Conservation (phyloP, 2,113 vertebrate genomes). For the Ondatra zibethicus region DNA sequence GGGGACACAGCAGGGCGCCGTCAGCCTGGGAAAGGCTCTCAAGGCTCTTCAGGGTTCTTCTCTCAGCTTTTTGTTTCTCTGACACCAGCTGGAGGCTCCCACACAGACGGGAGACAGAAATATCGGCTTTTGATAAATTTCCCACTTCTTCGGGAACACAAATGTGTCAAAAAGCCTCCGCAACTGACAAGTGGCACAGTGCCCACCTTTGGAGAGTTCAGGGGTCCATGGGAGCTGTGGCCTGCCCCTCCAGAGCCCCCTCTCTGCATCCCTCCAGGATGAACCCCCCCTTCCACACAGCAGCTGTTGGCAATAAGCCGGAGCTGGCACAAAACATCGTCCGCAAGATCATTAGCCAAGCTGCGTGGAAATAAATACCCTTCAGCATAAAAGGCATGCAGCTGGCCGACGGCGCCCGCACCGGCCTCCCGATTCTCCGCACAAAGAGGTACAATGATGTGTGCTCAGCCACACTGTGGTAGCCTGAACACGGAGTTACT, state of each 20-base stretch:
- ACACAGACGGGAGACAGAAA: neutral
- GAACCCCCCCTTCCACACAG: neutral
- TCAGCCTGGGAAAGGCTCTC: neutral
- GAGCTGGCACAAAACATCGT: rapidly evolving
- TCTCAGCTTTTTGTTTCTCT: neutral
- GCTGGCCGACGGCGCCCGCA: conserved; percentile 17
- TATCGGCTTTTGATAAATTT: neutral
- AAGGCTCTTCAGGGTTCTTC: neutral
- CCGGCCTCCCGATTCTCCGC: rapidly evolving
- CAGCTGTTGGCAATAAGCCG: neutral
- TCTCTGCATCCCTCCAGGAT: rapidly evolving
- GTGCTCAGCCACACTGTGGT: neutral
- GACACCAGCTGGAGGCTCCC: neutral
- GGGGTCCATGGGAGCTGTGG: rapidly evolving
- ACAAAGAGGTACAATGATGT: neutral
- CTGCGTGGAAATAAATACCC: neutral
- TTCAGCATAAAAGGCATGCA: rapidly evolving
- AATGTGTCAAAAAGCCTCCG: neutral
- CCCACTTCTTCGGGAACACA: neutral
- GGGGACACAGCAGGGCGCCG: neutral
- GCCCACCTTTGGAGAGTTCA: rapidly evolving
- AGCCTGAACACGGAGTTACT: rapidly evolving
- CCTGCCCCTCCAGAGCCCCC: neutral
- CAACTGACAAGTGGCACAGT: rapidly evolving
- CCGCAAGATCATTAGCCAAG: neutral